Percentiles rank a stretch among this genome's conserved stretches.
Evolutionary conservation across 2,888 invertebrate species (phyloP).

Genomic region (Epinotia demarniana): DNA sequence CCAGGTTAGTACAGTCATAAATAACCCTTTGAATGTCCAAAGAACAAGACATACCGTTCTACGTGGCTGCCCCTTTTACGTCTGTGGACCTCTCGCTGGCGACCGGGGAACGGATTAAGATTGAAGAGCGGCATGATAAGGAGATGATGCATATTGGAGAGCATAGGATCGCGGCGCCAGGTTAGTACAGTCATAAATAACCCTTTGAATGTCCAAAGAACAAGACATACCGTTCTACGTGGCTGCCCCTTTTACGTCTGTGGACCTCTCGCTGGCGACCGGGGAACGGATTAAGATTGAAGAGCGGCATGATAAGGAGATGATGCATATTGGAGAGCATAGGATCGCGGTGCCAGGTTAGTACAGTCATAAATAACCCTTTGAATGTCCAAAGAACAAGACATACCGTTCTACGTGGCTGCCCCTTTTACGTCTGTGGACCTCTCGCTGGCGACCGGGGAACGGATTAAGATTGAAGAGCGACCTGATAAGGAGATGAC

Average conservation of each 20-base stretch:
- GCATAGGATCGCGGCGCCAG: conserved; percentile 93
- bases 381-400: too few species aligned
- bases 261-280: conserved; percentile 90
- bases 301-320: conserved; percentile 95
- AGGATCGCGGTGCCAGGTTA: conserved; percentile 94
- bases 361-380: neutral
- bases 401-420: too few species aligned
- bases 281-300: conserved; percentile 97
- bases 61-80: conserved; percentile 89
- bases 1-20: conserved; percentile 82
- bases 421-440: too few species aligned
- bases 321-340: conserved; percentile 95
- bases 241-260: conserved; percentile 93
- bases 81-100: conserved; percentile 93
- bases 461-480: too few species aligned
- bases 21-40: neutral
- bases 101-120: conserved; percentile 94
- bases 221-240: conserved; percentile 87
- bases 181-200: conserved; percentile 66
- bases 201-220: neutral
- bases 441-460: too few species aligned
- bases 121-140: conserved; percentile 95
- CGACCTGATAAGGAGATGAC: too few species aligned
- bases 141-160: conserved; percentile 97
- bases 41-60: conserved; percentile 87